These are phyloP conservation scores for Thaumetopoea pityocampa DNA, from an alignment of 1,140 invertebrate species.

Conservation along the genomic window DNA sequence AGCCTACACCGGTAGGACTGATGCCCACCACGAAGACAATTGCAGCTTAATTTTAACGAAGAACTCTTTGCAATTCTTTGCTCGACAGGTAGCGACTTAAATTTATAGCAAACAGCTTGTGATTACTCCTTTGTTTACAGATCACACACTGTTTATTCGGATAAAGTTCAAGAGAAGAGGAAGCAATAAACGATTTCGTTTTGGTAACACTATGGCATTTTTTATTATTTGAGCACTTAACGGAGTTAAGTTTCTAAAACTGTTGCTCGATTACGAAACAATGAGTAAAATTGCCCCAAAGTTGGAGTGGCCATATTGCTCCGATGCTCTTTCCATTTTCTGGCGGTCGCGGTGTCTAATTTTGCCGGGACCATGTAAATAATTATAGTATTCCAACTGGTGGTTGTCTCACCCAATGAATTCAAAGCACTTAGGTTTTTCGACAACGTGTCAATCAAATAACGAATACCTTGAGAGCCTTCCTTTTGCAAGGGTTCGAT, in stretches of 20 bases:
- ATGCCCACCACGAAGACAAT: neutral
- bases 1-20: neutral
- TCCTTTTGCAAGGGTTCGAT: constrained; percentile 12
- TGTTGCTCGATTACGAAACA: neutral
- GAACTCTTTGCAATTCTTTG: neutral
- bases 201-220: neutral
- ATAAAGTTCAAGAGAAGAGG: neutral
- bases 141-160: neutral
- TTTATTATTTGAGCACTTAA: neutral
- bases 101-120: neutral
- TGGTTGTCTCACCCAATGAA: constrained; percentile 18
- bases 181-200: neutral
- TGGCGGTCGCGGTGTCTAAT: constrained; percentile 16
- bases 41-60: neutral
- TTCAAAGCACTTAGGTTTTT: constrained; percentile 24
- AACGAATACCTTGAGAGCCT: constrained; percentile 6
- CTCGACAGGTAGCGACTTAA: neutral
- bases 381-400: constrained; percentile 22
- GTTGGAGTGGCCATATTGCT: neutral
- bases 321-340: constrained; percentile 24
- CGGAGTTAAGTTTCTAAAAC: neutral
- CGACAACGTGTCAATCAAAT: constrained; percentile 17
- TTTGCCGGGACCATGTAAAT: constrained; percentile 22
- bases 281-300: neutral
- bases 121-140: constrained; percentile 1